Base-by-base conservation (phyloP, 2,113 vertebrate genomes). In the Odontesthes bonariensis region DNA sequence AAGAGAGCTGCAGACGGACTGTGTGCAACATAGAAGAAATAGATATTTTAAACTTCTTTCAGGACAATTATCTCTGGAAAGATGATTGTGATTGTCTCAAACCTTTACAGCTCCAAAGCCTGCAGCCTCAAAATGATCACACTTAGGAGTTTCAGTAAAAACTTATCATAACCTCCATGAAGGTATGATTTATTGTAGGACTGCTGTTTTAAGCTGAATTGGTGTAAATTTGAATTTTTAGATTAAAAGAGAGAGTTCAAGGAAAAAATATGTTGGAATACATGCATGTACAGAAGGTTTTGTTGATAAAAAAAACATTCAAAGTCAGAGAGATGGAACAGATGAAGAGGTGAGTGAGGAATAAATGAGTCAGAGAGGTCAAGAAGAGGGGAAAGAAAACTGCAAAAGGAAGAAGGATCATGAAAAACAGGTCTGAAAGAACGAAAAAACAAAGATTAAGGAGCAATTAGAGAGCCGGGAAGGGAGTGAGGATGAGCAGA, bases 281-380 rank as follows among this genome's bases (percentile, higher is more conserved):
- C 33, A 8, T 56, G 17, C 19, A 31, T 0, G 0, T n/a, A 52
- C 9, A 31, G 10, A 27, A 31, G 16, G 16, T 56, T 27, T 16
- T 32, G 14, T 17, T 3, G 16, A 56, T 56, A 32, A 38, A 38
- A 19, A 38, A 38, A 58, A 3, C 16, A 35, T 56, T 56, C 54
- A 56, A 33, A 56, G 14, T 42, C 10, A 4, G 20, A 27, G 23
- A 27, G 23, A 54, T 27, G 0, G 49, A 31, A 54, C 27, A 55
- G 64, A 53, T n/a, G 51, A 55, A 11, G 20, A 55, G 52, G 53
- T 57, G 31, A 56, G 17, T 27, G 42, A 57, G 66, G 44, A 19
- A 0, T 0, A n/a, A 32, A 42, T 22, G 22, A 10, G 3, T 22
- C 0, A 0, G 14, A 31, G 38, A 19, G 20, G 38, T 23, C 16